A percentile compares a stretch with the other conserved stretches of the same genome.
Conservation (phyloP, 2,113 vertebrate species). For the Dicentrarchus labrax region DNA sequence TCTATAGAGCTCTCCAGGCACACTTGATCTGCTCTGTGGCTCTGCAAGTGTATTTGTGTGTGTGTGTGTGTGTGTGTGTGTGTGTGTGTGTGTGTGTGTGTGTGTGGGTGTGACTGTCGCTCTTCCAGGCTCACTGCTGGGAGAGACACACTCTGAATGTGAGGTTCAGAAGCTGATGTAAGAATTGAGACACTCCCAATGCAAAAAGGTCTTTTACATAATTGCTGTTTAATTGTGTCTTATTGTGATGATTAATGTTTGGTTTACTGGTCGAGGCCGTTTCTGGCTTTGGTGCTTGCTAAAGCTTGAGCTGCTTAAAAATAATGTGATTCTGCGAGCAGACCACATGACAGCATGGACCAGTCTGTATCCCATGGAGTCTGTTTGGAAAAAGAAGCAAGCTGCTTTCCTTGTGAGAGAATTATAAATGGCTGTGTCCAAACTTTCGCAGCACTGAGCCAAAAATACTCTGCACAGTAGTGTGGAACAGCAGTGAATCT, state of each 20-base stretch:
- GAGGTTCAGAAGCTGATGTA: conserved; percentile 61
- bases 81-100: conserved; percentile 36
- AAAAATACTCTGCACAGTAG: conserved; percentile 64
- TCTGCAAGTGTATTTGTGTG: conserved; percentile 49
- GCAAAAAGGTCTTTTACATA: conserved; percentile 56
- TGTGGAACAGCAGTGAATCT: conserved; percentile 54
- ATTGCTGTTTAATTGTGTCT: conserved; percentile 68
- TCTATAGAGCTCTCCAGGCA: conserved; percentile 76
- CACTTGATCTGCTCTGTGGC: conserved; percentile 77
- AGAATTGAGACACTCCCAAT: conserved; percentile 63
- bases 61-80: conserved; percentile 50
- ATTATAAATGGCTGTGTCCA: conserved; percentile 72
- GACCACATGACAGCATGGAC: conserved; percentile 46
- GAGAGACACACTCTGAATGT: conserved; percentile 63
- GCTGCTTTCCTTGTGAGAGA: conserved; percentile 63
- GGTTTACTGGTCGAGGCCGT: conserved; percentile 27
- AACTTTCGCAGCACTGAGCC: conserved; percentile 69
- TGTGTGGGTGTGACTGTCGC: conserved; percentile 67
- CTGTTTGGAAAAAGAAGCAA: conserved; percentile 61
- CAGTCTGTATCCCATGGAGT: conserved; percentile 49
- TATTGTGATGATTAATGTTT: conserved; percentile 61
- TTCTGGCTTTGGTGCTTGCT: not conserved
- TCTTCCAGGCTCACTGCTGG: conserved; percentile 70
- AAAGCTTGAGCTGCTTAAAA: conserved; percentile 34
- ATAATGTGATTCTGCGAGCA: conserved; percentile 32